Conservation (phyloP, 2,797 vertebrate genomes). For the Antennarius maculatus region DNA sequence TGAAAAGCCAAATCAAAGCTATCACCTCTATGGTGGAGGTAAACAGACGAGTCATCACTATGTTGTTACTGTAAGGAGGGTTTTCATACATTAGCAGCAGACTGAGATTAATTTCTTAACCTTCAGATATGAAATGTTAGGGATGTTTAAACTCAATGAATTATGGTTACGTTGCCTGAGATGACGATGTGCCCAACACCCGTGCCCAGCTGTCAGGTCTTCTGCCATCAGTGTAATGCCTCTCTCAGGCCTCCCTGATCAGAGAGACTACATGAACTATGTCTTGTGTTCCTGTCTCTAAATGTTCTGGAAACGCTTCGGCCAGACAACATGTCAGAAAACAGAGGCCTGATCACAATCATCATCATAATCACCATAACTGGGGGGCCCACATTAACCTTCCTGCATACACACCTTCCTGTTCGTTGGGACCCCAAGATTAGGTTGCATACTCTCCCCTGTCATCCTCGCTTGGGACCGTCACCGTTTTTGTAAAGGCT, state of each 20-base stretch:
- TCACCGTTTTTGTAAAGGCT: conserved; percentile 66
- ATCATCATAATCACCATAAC: conserved; percentile 15
- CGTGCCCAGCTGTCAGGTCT: conserved; percentile 38
- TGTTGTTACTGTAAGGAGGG: neutral
- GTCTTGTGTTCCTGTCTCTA: conserved; percentile 29
- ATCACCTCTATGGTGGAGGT: too few species aligned
- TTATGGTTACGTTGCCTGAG: conserved; percentile 32
- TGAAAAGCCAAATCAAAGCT: too few species aligned
- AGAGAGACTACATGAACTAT: conserved; percentile 13
- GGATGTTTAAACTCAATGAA: conserved; percentile 11
- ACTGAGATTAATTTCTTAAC: conserved; percentile 3
- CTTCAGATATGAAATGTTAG: conserved; percentile 27
- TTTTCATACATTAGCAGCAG: conserved; percentile 9
- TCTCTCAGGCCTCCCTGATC: conserved; percentile 42
- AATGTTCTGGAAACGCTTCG: conserved; percentile 58
- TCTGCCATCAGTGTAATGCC: conserved; percentile 35
- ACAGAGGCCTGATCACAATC: conserved; percentile 40
- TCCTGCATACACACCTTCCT: conserved; percentile 37
- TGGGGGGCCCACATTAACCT: conserved; percentile 48
- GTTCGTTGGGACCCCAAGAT: conserved; percentile 47
- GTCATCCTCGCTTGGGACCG: conserved; percentile 44
- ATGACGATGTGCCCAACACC: conserved; percentile 52
- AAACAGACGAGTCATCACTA: neutral
- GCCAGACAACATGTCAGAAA: conserved; percentile 55
- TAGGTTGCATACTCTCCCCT: conserved; percentile 50